Conservation (phyloP, 2,113 vertebrate species). For the Nothobranchius furzeri region DNA sequence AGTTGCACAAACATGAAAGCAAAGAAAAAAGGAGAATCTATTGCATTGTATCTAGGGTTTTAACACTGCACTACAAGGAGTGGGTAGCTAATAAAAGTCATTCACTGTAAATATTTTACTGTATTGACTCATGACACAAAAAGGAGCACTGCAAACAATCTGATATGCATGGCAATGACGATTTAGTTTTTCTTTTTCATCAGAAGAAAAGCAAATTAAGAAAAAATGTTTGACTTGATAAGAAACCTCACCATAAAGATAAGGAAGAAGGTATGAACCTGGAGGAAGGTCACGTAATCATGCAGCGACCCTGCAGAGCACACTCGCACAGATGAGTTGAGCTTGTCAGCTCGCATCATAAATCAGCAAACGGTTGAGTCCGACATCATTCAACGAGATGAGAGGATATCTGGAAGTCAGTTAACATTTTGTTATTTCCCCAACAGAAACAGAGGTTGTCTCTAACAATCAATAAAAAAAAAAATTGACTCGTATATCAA, state of each 20-base stretch:
- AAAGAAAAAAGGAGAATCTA: conserved; percentile 64
- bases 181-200: conserved; percentile 20
- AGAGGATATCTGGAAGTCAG: conserved; percentile 38
- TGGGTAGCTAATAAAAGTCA: conserved; percentile 68
- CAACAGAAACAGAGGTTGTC: conserved; percentile 22
- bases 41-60: conserved; percentile 70
- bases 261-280: conserved; percentile 58
- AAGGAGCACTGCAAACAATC: conserved; percentile 69
- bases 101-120: conserved; percentile 67
- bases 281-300: conserved; percentile 67
- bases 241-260: conserved; percentile 47
- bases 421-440: conserved; percentile 23
- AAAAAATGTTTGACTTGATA: conserved; percentile 39
- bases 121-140: conserved; percentile 68
- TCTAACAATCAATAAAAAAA: conserved; percentile 11
- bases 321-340: conserved; percentile 63
- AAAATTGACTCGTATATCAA: not conserved
- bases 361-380: conserved; percentile 56
- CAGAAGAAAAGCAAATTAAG: not conserved
- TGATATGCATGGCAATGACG: conserved; percentile 63
- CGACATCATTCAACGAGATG: conserved; percentile 34
- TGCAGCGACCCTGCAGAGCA: conserved; percentile 71
- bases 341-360: conserved; percentile 67
- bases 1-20: conserved; percentile 68
- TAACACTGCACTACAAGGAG: conserved; percentile 71